These are phyloP conservation scores for Sibirionetta formosa DNA, from an alignment of 2,797 vertebrate species.

Conservation along the genomic window DNA sequence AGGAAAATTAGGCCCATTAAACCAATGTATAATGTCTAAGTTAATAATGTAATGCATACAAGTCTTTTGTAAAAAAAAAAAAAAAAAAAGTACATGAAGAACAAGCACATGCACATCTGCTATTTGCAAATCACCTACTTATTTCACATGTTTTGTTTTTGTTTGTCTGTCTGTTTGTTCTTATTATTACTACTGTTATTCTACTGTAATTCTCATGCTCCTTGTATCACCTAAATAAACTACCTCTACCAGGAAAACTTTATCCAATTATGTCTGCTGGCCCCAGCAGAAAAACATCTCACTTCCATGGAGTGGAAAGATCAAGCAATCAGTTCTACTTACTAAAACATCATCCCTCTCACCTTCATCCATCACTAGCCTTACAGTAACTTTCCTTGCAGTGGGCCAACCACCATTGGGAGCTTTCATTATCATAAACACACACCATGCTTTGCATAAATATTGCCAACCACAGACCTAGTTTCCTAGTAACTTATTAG, in stretches of 20 bases:
- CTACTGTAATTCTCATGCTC: not conserved
- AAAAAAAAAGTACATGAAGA: not conserved
- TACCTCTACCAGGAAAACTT: not conserved
- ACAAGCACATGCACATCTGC: not conserved
- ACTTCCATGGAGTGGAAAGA: not conserved
- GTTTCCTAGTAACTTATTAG: constrained; percentile 19
- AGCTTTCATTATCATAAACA: not conserved
- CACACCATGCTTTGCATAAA: not conserved
- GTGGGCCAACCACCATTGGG: not conserved
- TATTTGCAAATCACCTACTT: not conserved
- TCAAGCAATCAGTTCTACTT: not conserved
- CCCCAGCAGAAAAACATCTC: not conserved
- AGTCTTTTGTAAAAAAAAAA: not conserved
- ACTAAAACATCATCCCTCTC: not conserved
- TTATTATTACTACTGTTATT: not conserved
- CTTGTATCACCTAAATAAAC: not conserved
- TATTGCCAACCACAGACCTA: not conserved
- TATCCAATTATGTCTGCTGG: not conserved
- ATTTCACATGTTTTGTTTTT: not conserved
- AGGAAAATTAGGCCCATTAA: not conserved
- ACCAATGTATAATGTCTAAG: not conserved
- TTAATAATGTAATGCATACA: not conserved
- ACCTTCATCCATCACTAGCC: not conserved
- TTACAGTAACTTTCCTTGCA: not conserved
- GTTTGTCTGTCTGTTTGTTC: not conserved